These are phyloP conservation scores for Ormyrus labotus DNA, from an alignment of 2,888 invertebrate species.

Conservation along the genomic window DNA sequence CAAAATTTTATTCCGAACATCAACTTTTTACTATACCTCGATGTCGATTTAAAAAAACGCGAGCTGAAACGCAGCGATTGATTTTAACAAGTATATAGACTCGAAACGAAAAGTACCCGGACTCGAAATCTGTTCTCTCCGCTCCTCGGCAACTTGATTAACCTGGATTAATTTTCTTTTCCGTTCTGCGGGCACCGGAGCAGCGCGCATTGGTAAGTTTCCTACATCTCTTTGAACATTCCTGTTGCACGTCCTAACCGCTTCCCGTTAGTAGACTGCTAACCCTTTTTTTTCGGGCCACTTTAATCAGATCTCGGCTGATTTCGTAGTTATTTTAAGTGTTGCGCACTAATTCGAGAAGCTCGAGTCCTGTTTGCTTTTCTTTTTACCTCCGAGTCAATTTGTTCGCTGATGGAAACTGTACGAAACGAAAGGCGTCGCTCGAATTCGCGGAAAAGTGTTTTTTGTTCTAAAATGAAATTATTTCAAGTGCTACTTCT, in stretches of 20 bases:
- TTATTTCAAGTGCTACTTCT: too few species aligned
- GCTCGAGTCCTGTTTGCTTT: slow-evolving; percentile 2
- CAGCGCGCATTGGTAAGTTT: slow-evolving; percentile 77
- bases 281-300: slow-evolving; percentile 11
- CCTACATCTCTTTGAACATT: slow-evolving; percentile 54
- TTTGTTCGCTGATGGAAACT: too few species aligned
- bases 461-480: slow-evolving; percentile 11
- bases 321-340: neutral
- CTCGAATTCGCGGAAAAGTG: neutral
- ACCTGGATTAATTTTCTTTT: slow-evolving; percentile 72
- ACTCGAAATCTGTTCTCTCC: slow-evolving; percentile 28
- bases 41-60: too few species aligned
- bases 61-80: too few species aligned
- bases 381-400: too few species aligned
- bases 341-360: neutral
- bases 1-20: too few species aligned
- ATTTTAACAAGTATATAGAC: too few species aligned
- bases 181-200: slow-evolving; percentile 69
- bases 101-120: slow-evolving; percentile 18
- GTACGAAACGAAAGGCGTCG: too few species aligned
- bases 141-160: slow-evolving; percentile 64
- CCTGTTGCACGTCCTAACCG: slow-evolving; percentile 32
- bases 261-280: slow-evolving; percentile 18
- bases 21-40: too few species aligned
- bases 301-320: neutral